Base-by-base conservation (phyloP, 2,113 vertebrate genomes). In the Trichomycterus rosablanca region DNA sequence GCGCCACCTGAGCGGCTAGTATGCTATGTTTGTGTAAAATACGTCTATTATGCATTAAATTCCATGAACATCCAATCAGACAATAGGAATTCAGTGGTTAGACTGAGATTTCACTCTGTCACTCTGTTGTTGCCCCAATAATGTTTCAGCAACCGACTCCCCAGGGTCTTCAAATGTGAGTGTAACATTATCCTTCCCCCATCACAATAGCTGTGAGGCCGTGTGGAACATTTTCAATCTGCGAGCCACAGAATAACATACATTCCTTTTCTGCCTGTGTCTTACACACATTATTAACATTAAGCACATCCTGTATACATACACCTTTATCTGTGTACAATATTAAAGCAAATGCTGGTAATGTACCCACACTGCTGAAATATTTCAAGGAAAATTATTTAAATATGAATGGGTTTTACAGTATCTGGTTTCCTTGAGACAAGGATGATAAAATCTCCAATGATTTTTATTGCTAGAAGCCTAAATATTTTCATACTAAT, bases 131-230 rank as follows among this genome's bases (percentile, higher is more conserved):
- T 67, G 62, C 59, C 59, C 63, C 15, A 55, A 59, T 55, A 59
- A 63, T 67, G 59, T 67, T 71, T 67, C 49, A 70, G 44, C 59
- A 68, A 23, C 56, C 46, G 34, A n/a, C 22, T 46, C 43, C 32
- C 51, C 20, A 51, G 60, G 52, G 35, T 11, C 16, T 55, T n/a
- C 37, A 50, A 61, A 61, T 46, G 54, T 72, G 65, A 51, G 51
- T 57, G 69, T 57, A 71, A 71, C 71, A 56, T 58, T 69, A 65
- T 74, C 62, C 34, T 10, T 43, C 46, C 30, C 45, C 59, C 24
- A 52, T n/a, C 39, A 19, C 15, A 39, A 18, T 42, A 28, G 44
- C 37, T 48, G 50, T 55, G 11, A 59, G 35, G 19, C 63, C 49
- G n/a, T n/a, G n/a, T n/a, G 24, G 59, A 16, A 59, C 63, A 64